Evolutionary conservation across 1,140 invertebrate genomes (phyloP), one percentile per base, ranked within the genome.

Genomic region (Cyclina sinensis): DNA sequence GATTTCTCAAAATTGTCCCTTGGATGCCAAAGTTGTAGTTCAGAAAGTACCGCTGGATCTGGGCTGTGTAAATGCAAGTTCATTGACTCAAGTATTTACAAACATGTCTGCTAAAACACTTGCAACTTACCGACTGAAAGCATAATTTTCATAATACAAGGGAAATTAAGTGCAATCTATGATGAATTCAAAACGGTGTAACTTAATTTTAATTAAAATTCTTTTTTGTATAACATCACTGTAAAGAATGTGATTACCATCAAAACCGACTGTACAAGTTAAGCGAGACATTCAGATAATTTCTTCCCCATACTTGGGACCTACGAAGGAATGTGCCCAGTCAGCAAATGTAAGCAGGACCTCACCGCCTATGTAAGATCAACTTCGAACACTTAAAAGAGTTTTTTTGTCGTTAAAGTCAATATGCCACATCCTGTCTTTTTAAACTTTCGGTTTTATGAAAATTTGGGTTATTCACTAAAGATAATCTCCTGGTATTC

Each of bases 381-480:
- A 68, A 51, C 46, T 70, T 48, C 37, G 30, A 65, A 43, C 46
- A 70, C 59, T 54, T 48, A 70, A n/a, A 84, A 54, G 48, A 51
- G 27, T 32, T 84, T 83, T 65, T 84, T 84, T 84, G 82, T 73
- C 43, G 35, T 82, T 73, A 73, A 54, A 48, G 82, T 84, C 82
- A 84, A 84, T 84, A 84, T 73, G 62, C 32, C 82, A 84, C 65
- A 84, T 84, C 82, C 82, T 84, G 82, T 51, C 62, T 57, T 84
- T 84, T 48, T 48, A 84, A 84, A 84, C 82, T 84, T 84, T 84
- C 82, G 4, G 65, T 84, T 84, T 84, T 84, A 84, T 84, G 82
- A 84, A 84, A 84, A 54, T 68, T 84, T 51, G 3, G 39, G 62
- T 46, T 73, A 65, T 54, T 84, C 65, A 48, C 62, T 65, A 54